Evolutionary conservation across 1,140 invertebrate species (phyloP).

Genomic region (Polyergus mexicanus): DNA sequence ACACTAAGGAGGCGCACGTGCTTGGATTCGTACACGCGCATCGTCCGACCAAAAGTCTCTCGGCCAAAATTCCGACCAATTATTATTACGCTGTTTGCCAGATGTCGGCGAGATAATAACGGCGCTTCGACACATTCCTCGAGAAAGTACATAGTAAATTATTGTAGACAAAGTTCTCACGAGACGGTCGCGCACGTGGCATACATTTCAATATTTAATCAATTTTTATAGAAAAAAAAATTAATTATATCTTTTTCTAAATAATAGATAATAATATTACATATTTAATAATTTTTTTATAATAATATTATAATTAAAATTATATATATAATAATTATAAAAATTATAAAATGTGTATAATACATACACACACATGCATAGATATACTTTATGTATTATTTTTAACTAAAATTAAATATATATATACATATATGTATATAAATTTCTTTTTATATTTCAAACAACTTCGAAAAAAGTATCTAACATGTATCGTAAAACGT

Average conservation of each 20-base stretch:
- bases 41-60: slow-evolving; percentile 33
- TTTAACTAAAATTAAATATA: not conserved
- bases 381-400: too few relatives aligned
- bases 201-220: too few relatives aligned
- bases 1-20: slow-evolving; percentile 69
- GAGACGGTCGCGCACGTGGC: not conserved
- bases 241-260: too few relatives aligned
- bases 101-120: slow-evolving; percentile 11
- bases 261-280: too few relatives aligned
- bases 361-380: too few relatives aligned
- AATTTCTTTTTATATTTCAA: too few relatives aligned
- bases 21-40: slow-evolving; percentile 45
- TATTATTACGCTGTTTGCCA: slow-evolving; percentile 30
- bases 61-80: slow-evolving; percentile 60
- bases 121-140: slow-evolving; percentile 18
- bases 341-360: too few relatives aligned
- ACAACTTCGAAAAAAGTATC: too few relatives aligned
- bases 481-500: not conserved
- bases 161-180: not conserved
- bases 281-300: too few relatives aligned
- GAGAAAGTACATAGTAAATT: not conserved
- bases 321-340: too few relatives aligned
- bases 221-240: too few relatives aligned
- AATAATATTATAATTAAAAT: too few relatives aligned
- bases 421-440: not conserved